These are phyloP conservation scores for Pygathrix nemaeus DNA, from an alignment of 2,113 vertebrate species.

Conservation along the genomic window DNA sequence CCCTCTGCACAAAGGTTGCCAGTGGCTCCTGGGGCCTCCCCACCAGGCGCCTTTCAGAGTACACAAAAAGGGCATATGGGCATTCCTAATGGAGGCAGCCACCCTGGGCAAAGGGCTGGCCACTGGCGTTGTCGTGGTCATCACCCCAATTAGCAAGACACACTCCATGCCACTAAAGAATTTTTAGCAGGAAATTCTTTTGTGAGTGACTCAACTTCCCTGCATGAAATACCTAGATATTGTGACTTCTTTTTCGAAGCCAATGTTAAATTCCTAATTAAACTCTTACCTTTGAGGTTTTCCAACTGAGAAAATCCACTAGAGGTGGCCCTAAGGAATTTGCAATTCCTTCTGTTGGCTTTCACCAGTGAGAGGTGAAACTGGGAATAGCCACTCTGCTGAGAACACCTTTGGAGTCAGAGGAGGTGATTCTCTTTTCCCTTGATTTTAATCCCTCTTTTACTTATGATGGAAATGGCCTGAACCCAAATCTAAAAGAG, in stretches of 20 bases:
- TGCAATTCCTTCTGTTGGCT: slow-evolving; percentile 51
- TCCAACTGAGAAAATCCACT: slow-evolving; percentile 57
- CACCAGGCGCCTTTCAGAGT: slow-evolving; percentile 77
- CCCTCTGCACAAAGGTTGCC: slow-evolving; percentile 82
- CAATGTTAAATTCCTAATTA: slow-evolving; percentile 63
- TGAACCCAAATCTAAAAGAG: background rate
- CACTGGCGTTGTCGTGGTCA: slow-evolving; percentile 78
- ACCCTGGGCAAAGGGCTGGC: slow-evolving; percentile 81
- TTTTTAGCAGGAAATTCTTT: slow-evolving; percentile 69
- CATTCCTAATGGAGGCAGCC: slow-evolving; percentile 82
- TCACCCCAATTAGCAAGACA: slow-evolving; percentile 84
- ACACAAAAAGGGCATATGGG: slow-evolving; percentile 82
- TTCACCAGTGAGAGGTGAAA: slow-evolving; percentile 38
- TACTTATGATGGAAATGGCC: background rate
- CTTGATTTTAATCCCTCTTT: slow-evolving; percentile 14
- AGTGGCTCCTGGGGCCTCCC: slow-evolving; percentile 84
- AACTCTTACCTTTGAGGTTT: slow-evolving; percentile 67
- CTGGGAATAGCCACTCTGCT: background rate
- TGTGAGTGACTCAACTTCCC: slow-evolving; percentile 66
- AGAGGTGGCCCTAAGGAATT: slow-evolving; percentile 55
- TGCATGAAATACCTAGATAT: slow-evolving; percentile 49
- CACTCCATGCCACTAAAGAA: slow-evolving; percentile 83
- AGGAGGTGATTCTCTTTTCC: background rate
- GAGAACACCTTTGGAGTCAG: background rate
- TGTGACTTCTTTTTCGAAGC: slow-evolving; percentile 60